A percentile compares a stretch with the other conserved stretches of the same genome.
Evolutionary conservation across 2,888 invertebrate genomes (phyloP).

Genomic region (Dermolepida albohirtum): DNA sequence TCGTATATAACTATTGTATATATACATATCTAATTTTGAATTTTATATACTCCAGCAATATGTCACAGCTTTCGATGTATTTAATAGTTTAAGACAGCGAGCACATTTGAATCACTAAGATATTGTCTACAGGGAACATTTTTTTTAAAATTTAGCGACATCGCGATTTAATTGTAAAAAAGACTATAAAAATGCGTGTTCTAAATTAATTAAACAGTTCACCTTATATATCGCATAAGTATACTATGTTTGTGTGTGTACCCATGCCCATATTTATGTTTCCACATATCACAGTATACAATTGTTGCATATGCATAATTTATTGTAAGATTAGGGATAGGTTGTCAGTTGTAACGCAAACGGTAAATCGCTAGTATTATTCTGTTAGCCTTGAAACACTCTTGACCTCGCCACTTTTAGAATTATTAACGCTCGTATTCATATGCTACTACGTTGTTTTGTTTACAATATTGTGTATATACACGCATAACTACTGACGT

Average conservation of each 20-base stretch:
- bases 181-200: no score
- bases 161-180: no score
- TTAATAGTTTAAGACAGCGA: no score
- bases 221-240: no score
- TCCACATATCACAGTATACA: not conserved
- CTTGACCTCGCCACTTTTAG: conserved; percentile 47
- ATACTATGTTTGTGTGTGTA: conserved; percentile 42
- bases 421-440: conserved; percentile 41
- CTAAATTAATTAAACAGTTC: no score
- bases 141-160: no score
- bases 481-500: conserved; percentile 1
- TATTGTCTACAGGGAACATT: no score
- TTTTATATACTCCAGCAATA: no score
- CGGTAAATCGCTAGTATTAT: conserved; percentile 56
- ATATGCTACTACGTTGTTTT: conserved; percentile 33
- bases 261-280: conserved; percentile 39
- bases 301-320: conserved; percentile 51
- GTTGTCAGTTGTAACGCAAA: conserved; percentile 48
- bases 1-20: no score
- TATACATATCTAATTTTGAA: no score
- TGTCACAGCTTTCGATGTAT: no score
- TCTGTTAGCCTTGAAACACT: conserved; percentile 54
- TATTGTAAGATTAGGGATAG: conserved; percentile 55
- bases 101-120: no score
- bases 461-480: conserved; percentile 17